Conservation (phyloP, 2,888 invertebrate species). For the Metopia argyrocephala region DNA sequence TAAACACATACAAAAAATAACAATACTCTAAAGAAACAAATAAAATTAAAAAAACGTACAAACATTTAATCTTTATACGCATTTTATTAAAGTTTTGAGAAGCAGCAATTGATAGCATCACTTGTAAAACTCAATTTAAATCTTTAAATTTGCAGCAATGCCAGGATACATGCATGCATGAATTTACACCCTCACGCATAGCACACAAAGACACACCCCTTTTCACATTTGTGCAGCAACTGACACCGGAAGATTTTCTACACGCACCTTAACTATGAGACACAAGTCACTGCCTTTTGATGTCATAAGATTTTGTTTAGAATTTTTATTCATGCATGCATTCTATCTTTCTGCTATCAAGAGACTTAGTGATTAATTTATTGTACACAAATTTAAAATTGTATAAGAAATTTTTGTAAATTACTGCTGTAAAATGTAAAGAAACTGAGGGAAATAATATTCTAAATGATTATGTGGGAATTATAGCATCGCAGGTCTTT, state of each 20-base stretch:
- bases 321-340: conserved; percentile 2
- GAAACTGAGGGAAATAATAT: too few species aligned
- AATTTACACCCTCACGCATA: neutral
- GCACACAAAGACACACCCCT: neutral
- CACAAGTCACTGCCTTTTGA: too few species aligned
- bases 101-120: conserved; percentile 27
- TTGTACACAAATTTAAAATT: too few species aligned
- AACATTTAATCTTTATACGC: neutral
- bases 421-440: too few species aligned
- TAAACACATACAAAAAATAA: too few species aligned
- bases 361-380: too few species aligned
- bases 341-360: too few species aligned
- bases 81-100: conserved; percentile 2
- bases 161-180: conserved; percentile 1
- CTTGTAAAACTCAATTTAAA: conserved; percentile 13
- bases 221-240: neutral
- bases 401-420: too few species aligned
- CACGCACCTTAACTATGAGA: neutral
- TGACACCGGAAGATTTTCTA: neutral
- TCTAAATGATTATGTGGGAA: too few species aligned
- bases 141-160: neutral
- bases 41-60: neutral
- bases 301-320: too few species aligned
- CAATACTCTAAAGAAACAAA: neutral
- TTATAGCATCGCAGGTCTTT: too few species aligned